A percentile compares a stretch with the other conserved stretches of the same genome.
Evolutionary conservation across 2,797 vertebrate species (phyloP).

Genomic region (Tinamus major): DNA sequence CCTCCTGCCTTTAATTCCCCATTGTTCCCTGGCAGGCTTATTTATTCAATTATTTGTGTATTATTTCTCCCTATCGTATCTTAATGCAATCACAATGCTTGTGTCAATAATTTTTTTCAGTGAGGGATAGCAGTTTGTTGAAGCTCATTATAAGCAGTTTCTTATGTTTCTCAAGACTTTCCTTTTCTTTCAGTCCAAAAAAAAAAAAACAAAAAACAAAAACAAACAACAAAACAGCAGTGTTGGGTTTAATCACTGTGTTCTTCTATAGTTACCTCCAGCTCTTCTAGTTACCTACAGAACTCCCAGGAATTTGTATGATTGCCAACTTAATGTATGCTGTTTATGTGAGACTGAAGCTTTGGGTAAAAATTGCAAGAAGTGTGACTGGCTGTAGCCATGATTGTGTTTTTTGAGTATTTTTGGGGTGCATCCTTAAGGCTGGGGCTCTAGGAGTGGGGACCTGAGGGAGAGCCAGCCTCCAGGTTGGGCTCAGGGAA

Average conservation of each 20-base stretch:
- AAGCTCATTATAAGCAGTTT: neutral
- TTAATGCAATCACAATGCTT: neutral
- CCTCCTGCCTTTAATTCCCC: neutral
- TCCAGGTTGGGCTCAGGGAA: neutral
- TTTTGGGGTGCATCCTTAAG: neutral
- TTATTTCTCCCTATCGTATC: neutral
- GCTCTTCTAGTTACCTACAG: neutral
- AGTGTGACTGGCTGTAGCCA: rapidly evolving
- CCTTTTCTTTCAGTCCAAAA: neutral
- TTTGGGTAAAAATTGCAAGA: rapidly evolving
- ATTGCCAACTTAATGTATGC: rapidly evolving
- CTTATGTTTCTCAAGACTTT: neutral
- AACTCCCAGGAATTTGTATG: neutral
- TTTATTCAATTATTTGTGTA: neutral
- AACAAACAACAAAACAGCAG: neutral
- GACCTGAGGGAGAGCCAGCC: neutral
- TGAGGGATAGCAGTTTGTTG: rapidly evolving
- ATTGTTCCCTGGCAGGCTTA: neutral
- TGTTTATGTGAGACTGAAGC: neutral
- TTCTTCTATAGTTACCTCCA: neutral
- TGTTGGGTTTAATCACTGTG: neutral
- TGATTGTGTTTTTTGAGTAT: neutral
- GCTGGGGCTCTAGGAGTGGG: neutral
- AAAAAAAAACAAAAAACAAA: too few species aligned
- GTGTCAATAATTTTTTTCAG: rapidly evolving